Base-by-base conservation (phyloP, 2,888 invertebrate genomes). In the Agonopterix subpropinquella region DNA sequence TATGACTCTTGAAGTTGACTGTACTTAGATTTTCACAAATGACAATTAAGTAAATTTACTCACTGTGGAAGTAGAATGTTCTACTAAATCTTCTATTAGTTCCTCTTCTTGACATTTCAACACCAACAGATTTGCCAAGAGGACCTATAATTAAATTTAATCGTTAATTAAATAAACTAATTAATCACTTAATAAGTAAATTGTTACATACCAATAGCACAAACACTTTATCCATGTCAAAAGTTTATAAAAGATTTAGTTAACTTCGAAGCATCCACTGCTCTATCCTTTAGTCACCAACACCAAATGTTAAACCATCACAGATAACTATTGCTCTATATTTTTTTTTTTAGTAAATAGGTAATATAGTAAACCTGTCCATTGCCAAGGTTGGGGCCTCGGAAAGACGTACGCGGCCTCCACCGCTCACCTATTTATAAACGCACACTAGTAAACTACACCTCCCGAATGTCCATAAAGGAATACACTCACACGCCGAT, bases 361-460 rank as follows among this genome's bases (percentile, higher is more conserved):
- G 55, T 36, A 56, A 57, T 58, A 61, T 54, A 53, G 52, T 57
- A 51, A 64, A 69, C 71, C 64, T 70, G 77, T 73, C 80, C 86
- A 85, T 79, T 77, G 74, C 78, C 86, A 86, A 88, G 85, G 84
- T 82, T 74, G 82, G 65, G 63, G 66, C 68, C 70, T 68, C 60
- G 62, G 63, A 71, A 85, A 84, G 81, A 83, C 80, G 74, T 55
- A 58, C 65, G 67, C 58, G 56, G 56, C 61, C 64, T 58, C 70
- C 72, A 77, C 67, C 74, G 76, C 81, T 71, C 67, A 77, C 73
- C 76, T 87, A 85, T 87, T 80, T 87, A 87, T 84, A 81, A 80
- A 81, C 80, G 60, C 83, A 80, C 79, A 81, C 77, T 64, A 4
- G 54, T n/a, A 39, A 39, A 51, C 45, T 57, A 70, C 70, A 63